Conservation (phyloP, 2,797 vertebrate genomes). For the Heliangelus exortis region DNA sequence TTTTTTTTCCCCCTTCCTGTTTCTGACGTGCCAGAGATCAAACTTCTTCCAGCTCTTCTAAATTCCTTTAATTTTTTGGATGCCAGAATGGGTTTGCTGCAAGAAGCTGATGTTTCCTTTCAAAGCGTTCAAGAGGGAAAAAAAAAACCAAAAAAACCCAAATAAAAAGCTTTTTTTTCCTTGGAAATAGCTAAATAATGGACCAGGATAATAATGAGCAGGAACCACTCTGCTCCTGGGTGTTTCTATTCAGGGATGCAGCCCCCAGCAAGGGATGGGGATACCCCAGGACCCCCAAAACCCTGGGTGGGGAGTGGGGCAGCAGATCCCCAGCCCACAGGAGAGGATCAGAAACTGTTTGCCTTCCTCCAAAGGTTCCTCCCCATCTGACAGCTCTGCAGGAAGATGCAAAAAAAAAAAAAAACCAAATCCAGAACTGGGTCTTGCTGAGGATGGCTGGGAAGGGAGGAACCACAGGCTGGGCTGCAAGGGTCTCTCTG, state of each 20-base stretch:
- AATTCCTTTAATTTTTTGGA: background rate
- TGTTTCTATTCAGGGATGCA: background rate
- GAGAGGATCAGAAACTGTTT: fast-evolving
- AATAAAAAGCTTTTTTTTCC: background rate
- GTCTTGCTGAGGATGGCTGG: background rate
- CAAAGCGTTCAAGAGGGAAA: background rate
- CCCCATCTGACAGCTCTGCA: background rate
- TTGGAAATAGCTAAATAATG: background rate
- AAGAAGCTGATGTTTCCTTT: background rate
- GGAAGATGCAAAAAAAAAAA: background rate
- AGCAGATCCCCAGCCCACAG: background rate
- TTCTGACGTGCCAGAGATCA: background rate
- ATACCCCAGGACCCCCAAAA: background rate
- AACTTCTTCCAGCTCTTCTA: background rate
- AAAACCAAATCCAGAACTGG: background rate
- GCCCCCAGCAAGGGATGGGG: background rate
- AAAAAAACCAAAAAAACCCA: too few relatives aligned
- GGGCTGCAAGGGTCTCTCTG: fast-evolving
- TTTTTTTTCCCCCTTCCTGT: background rate
- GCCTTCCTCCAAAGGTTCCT: background rate
- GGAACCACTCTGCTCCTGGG: background rate
- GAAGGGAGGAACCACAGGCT: background rate
- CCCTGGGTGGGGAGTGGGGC: background rate
- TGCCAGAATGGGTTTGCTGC: background rate
- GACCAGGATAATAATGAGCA: background rate